phyloP scores from a whole-genome alignment of 2,888 invertebrate species.

The Sarcophaga subvicina region DNA sequence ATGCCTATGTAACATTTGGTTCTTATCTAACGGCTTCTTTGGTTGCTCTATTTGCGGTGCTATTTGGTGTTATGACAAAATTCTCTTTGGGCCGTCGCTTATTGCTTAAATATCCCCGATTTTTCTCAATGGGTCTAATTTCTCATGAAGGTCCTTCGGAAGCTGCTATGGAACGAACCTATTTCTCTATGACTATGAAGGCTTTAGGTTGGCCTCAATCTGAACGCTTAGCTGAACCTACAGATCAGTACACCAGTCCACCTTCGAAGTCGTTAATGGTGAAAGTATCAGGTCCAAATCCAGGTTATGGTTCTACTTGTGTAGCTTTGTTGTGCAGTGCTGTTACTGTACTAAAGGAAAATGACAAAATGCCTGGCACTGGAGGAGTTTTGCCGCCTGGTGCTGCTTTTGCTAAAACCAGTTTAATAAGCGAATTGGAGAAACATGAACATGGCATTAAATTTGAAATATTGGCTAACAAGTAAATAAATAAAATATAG shows the following conservation, averaged over 20 bases:
- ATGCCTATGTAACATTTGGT: constrained; percentile 87
- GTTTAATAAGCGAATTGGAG: constrained; percentile 88
- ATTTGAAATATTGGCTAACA: constrained; percentile 85
- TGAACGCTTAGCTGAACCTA: constrained; percentile 83
- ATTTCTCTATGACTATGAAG: constrained; percentile 87
- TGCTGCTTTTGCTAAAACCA: constrained; percentile 92
- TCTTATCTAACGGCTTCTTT: constrained; percentile 83
- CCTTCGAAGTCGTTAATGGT: constrained; percentile 87
- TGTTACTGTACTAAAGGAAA: constrained; percentile 88
- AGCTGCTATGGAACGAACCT: constrained; percentile 84
- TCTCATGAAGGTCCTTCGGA: constrained; percentile 86
- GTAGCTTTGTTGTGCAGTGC: constrained; percentile 88
- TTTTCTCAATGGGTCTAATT: constrained; percentile 88
- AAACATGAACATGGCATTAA: constrained; percentile 86
- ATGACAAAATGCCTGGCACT: constrained; percentile 89
- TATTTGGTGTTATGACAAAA: constrained; percentile 85
- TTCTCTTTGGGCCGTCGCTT: constrained; percentile 86
- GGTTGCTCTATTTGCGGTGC: constrained; percentile 83
- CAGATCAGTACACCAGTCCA: constrained; percentile 81
- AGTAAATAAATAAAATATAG: constrained; percentile 69
- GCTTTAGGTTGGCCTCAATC: constrained; percentile 90
- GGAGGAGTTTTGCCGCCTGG: constrained; percentile 95
- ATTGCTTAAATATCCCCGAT: constrained; percentile 86
- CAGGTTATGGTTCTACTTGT: constrained; percentile 92
- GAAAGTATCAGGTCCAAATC: constrained; percentile 83